phyloP scores from a whole-genome alignment of 2,797 vertebrate genomes.

The Pangasius sanitwongsei region DNA sequence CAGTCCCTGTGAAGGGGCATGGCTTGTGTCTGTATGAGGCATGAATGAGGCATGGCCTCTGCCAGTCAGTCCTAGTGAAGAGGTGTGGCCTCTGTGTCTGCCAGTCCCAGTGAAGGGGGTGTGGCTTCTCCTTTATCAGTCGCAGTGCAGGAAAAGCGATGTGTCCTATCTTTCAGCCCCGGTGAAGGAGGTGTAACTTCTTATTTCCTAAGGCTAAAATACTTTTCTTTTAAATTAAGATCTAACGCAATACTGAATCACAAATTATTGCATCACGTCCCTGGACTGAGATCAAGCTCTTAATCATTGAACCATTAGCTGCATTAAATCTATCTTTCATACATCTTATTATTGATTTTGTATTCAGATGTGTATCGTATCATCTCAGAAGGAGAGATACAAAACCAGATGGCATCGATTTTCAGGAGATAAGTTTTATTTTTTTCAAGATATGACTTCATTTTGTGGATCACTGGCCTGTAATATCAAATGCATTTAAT shows the following conservation, averaged over 20 bases:
- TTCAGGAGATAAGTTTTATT: background rate
- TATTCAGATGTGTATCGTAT: background rate
- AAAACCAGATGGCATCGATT: background rate
- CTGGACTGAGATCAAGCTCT: background rate
- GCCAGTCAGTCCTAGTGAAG: background rate
- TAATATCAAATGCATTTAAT: background rate
- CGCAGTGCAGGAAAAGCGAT: background rate
- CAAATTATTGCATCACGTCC: background rate
- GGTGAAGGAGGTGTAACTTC: background rate
- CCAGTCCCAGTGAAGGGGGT: background rate
- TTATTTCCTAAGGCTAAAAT: background rate
- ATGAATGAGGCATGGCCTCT: background rate
- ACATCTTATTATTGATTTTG: slow-evolving; percentile 10
- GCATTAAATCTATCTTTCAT: background rate
- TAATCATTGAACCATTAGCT: background rate
- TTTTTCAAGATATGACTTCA: background rate
- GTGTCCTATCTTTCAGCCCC: background rate
- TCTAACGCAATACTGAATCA: background rate
- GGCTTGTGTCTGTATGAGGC: background rate
- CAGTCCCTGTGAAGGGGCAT: background rate
- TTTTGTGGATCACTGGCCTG: background rate
- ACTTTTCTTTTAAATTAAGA: background rate
- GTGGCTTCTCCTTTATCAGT: background rate
- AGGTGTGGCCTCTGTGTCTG: background rate
- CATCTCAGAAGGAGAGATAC: background rate